Conservation (phyloP, 1,140 invertebrate species). For the Musca domestica region DNA sequence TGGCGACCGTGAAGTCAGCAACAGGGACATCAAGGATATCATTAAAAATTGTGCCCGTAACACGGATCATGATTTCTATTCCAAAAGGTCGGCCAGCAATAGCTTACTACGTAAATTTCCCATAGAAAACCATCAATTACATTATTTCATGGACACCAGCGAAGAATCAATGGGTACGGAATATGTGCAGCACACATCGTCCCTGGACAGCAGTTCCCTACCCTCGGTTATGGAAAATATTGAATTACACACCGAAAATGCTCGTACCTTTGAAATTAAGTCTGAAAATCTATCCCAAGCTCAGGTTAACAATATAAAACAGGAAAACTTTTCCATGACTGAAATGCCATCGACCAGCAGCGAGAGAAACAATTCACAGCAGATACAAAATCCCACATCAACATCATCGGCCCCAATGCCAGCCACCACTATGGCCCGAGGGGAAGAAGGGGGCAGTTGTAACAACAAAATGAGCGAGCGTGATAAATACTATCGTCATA, state of each 20-base stretch:
- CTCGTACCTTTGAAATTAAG: constrained; percentile 24
- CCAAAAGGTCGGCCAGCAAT: constrained; percentile 15
- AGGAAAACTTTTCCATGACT: not conserved
- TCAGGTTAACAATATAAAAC: not conserved
- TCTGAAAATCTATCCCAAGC: not conserved
- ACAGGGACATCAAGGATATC: not conserved
- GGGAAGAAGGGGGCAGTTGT: too few relatives aligned
- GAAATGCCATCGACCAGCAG: constrained; percentile 1
- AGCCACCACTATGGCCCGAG: too few relatives aligned
- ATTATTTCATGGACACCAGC: constrained; percentile 26
- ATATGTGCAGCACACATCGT: not conserved
- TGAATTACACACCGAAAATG: constrained; percentile 3
- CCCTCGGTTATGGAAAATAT: constrained; percentile 14
- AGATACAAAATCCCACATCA: not conserved
- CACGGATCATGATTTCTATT: constrained; percentile 31
- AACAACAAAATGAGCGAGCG: constrained; percentile 22
- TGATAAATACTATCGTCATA: constrained; percentile 35
- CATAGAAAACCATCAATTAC: not conserved
- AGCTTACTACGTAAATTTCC: not conserved
- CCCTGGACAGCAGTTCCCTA: not conserved
- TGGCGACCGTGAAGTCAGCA: not conserved
- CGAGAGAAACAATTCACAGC: not conserved
- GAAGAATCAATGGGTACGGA: constrained; percentile 21
- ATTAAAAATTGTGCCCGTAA: constrained; percentile 14
- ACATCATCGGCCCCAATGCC: not conserved